A percentile compares a stretch with the other conserved stretches of the same genome.
phyloP scores from a whole-genome alignment of 2,888 invertebrate species.

The Odontocerum albicorne region DNA sequence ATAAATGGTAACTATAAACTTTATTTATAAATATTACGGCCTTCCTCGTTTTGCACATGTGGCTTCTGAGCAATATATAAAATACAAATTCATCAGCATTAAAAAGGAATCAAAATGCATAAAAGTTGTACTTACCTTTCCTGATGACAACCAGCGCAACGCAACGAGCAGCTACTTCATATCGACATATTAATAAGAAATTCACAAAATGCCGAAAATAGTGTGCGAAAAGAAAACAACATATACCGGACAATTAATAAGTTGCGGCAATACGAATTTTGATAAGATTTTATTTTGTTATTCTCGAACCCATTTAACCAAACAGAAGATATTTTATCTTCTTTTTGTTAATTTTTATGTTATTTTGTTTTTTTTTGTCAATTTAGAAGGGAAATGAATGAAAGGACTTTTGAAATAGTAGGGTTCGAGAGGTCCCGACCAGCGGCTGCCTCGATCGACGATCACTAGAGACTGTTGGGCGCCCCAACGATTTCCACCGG shows the following conservation, averaged over 20 bases:
- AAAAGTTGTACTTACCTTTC: conserved; percentile 11
- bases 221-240: no score
- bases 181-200: background rate
- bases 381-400: conserved; percentile 5
- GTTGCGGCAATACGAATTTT: no score
- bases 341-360: no score
- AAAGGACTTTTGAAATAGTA: background rate
- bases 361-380: no score
- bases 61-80: conserved; percentile 15
- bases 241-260: no score
- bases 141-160: background rate
- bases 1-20: no score
- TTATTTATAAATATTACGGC: conserved; percentile 18
- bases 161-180: conserved; percentile 3
- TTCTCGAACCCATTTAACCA: no score
- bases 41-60: conserved; percentile 13
- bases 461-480: conserved; percentile 25
- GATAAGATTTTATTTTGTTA: no score
- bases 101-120: background rate
- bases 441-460: conserved; percentile 18
- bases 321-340: no score
- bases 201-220: no score
- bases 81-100: background rate
- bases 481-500: conserved; percentile 12
- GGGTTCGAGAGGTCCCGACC: conserved; percentile 4